Percentiles rank a stretch among this genome's conserved stretches.
phyloP scores from a whole-genome alignment of 2,888 invertebrate genomes.

The Notocelia uddmanniana region DNA sequence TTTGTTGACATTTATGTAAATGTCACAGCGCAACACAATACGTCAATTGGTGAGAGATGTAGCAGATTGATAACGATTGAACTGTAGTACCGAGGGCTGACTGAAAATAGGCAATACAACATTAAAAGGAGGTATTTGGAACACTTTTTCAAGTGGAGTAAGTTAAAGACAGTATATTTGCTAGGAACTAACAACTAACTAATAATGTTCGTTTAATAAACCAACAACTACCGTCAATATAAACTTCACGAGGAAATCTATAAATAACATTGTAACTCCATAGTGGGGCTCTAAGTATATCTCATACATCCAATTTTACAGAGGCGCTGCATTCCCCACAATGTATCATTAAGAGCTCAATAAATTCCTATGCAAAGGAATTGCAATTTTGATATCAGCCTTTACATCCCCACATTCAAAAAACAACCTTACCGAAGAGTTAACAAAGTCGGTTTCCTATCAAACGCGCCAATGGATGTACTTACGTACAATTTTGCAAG shows the following conservation, averaged over 20 bases:
- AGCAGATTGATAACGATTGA: slow-evolving; percentile 2
- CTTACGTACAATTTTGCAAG: slow-evolving; percentile 23
- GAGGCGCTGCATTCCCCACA: slow-evolving; percentile 34
- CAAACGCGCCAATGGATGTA: neutral
- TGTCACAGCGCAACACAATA: slow-evolving; percentile 10
- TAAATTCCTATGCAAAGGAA: slow-evolving; percentile 44
- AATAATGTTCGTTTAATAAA: neutral
- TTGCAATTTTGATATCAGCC: slow-evolving; percentile 45
- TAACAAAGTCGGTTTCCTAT: slow-evolving; percentile 6
- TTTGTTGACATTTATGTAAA: slow-evolving; percentile 42
- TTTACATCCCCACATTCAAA: neutral
- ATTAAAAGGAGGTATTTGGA: slow-evolving; percentile 1
- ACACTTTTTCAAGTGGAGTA: too few species aligned
- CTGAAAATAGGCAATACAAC: neutral
- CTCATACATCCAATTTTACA: slow-evolving; percentile 23
- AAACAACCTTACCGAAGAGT: neutral
- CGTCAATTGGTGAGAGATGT: slow-evolving; percentile 13
- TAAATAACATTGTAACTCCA: neutral
- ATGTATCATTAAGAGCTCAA: slow-evolving; percentile 45
- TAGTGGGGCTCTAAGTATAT: slow-evolving; percentile 9
- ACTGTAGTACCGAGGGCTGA: neutral
- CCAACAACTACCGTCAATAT: neutral
- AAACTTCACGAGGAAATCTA: slow-evolving; percentile 8
- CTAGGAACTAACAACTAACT: too few species aligned
- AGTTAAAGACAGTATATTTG: too few species aligned